Evolutionary conservation across 2,797 vertebrate species (phyloP), one percentile per base, ranked within the genome.

Genomic region (Ptychadena robeensis): DNA sequence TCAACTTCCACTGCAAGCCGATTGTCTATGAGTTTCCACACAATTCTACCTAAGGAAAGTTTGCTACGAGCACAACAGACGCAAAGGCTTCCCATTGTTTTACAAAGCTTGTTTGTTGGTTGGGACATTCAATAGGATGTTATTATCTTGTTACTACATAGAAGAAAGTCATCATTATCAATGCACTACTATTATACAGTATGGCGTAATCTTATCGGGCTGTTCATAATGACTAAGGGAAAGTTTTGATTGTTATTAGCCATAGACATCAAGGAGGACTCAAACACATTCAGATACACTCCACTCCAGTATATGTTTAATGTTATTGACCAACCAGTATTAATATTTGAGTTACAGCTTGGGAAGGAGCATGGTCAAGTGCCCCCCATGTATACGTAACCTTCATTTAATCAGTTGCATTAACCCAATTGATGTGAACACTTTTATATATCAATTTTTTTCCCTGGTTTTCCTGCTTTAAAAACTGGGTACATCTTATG

Each of bases 21-120:
- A 65, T 78, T 71, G 81, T 77, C 59, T 12, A 9, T 7, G 15
- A 18, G 8, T 71, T 30, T 71, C 59, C 67, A 44, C 69, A 66
- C 38, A 77, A 64, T 44, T 14, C 27, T 37, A 31, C 10, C 14
- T 61, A 48, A 3, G 9, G 30, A 25, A 0, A 8, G 64, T 10
- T 12, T 14, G 59, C 32, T 30, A 57, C 9, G 11, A 22, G 35
- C 37, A 18, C 6, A 65, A 8, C 18, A 37, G 11, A 44, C 11
- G 30, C 44, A 76, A 64, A 77, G 15, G 27, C 22, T 32, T 53
- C 22, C 48, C 4, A 69, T 69, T 67, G 28, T 44, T 14, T 9
- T 66, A 66, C 38, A 57, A 40, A 15, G 69, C 38, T n/a, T 27
- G 22, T 15, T 0, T 37, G 65, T 65, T 32, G 25, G 11, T 18